These are phyloP conservation scores for Turdus rufiventris DNA, from an alignment of 2,113 vertebrate species.

Conservation along the genomic window DNA sequence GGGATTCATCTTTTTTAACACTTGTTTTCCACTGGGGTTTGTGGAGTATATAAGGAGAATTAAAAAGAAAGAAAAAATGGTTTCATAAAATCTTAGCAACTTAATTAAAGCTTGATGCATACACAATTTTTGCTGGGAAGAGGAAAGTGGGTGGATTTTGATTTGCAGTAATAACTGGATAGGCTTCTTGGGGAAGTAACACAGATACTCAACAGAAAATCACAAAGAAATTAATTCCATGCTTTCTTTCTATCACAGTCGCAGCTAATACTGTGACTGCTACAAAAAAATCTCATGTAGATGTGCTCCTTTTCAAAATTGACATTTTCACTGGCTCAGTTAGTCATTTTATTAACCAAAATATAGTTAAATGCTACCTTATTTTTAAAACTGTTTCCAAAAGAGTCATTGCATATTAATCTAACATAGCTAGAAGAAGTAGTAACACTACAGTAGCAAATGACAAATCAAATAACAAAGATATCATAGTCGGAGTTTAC, in stretches of 20 bases:
- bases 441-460: neutral
- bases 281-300: neutral
- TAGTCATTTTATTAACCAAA: neutral
- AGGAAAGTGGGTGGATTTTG: neutral
- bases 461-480: neutral
- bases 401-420: neutral
- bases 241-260: neutral
- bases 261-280: neutral
- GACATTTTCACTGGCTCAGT: neutral
- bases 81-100: neutral
- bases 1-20: neutral
- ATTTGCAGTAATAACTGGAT: neutral
- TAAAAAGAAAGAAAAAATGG: neutral
- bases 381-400: neutral
- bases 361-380: neutral
- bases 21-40: neutral
- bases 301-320: neutral
- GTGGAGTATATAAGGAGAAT: neutral
- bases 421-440: neutral
- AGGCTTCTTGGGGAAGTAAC: neutral
- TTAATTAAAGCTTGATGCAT: neutral
- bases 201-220: neutral
- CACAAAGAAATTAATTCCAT: neutral
- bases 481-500: neutral
- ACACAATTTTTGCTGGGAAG: neutral